phyloP scores from a whole-genome alignment of 2,888 invertebrate species.

The Zygaena filipendulae region DNA sequence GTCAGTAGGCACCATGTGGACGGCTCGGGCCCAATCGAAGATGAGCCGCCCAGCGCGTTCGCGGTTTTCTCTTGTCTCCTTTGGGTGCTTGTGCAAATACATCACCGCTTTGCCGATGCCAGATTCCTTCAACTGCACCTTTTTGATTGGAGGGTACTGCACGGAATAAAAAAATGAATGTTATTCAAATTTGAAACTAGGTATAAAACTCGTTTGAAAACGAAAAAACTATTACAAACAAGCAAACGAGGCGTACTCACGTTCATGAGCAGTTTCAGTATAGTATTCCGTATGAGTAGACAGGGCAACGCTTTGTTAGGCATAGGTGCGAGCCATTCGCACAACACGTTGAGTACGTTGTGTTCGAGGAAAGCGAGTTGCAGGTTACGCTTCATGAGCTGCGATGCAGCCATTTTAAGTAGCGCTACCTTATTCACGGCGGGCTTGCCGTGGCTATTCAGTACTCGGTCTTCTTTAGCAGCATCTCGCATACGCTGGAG shows the following conservation, averaged over 20 bases:
- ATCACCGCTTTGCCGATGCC: conserved; percentile 99
- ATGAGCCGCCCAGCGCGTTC: conserved; percentile 92
- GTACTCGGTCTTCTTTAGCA: conserved; percentile 91
- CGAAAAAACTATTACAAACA: no score
- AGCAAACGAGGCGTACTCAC: conserved; percentile 64
- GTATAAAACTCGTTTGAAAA: no score
- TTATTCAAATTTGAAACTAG: no score
- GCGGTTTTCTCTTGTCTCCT: conserved; percentile 93
- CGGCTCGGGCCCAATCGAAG: conserved; percentile 97
- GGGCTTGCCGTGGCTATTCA: conserved; percentile 85
- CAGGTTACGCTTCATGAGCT: conserved; percentile 94
- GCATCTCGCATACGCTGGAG: conserved; percentile 92
- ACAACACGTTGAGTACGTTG: conserved; percentile 88
- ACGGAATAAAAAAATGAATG: no score
- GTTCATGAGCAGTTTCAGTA: conserved; percentile 82
- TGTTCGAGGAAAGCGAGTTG: conserved; percentile 97
- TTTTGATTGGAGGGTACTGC: conserved; percentile 90
- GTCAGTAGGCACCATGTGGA: conserved; percentile 84
- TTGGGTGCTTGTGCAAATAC: conserved; percentile 99
- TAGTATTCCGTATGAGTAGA: conserved; percentile 88
- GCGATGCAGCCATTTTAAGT: conserved; percentile 88
- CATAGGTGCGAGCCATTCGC: conserved; percentile 98
- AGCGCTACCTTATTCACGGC: conserved; percentile 94
- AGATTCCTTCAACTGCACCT: conserved; percentile 91
- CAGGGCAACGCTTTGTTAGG: conserved; percentile 97